Conservation (phyloP, 2,888 invertebrate species). For the Brachycybe producta region DNA sequence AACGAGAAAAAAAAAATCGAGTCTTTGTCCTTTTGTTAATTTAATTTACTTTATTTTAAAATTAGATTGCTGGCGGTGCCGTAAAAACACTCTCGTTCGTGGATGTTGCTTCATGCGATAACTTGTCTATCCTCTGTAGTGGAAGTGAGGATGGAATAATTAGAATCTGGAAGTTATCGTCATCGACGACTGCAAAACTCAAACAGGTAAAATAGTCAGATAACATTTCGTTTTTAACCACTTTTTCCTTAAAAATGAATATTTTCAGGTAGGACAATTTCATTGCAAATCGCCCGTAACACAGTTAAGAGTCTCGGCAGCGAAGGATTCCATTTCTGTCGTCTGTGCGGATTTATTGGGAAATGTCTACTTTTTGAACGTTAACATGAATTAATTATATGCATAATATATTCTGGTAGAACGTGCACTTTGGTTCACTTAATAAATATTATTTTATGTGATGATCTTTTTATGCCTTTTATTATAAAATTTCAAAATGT, state of each 20-base stretch:
- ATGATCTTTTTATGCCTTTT: no score
- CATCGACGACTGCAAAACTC: neutral
- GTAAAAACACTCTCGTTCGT: neutral
- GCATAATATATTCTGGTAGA: no score
- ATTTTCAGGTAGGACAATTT: slow-evolving; percentile 3
- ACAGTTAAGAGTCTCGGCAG: neutral
- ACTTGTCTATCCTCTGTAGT: neutral
- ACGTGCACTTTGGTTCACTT: no score
- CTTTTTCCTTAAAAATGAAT: no score
- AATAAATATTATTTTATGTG: no score
- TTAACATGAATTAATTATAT: no score
- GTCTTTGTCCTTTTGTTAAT: no score
- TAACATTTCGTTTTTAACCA: neutral
- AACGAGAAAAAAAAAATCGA: no score
- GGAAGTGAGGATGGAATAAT: slow-evolving; percentile 2
- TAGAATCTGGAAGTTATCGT: slow-evolving; percentile 2
- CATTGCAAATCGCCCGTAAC: slow-evolving; percentile 5
- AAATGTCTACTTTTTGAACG: slow-evolving; percentile 1
- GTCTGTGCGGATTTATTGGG: slow-evolving; percentile 4
- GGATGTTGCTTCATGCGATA: neutral
- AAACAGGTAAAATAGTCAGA: neutral
- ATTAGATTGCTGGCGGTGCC: slow-evolving; percentile 3
- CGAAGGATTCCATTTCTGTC: neutral
- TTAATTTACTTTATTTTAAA: neutral
- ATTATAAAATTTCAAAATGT: no score